A percentile compares a stretch with the other conserved stretches of the same genome.
These are phyloP conservation scores for Drosophila conformis DNA, from an alignment of 2,888 invertebrate species.

Conservation along the genomic window DNA sequence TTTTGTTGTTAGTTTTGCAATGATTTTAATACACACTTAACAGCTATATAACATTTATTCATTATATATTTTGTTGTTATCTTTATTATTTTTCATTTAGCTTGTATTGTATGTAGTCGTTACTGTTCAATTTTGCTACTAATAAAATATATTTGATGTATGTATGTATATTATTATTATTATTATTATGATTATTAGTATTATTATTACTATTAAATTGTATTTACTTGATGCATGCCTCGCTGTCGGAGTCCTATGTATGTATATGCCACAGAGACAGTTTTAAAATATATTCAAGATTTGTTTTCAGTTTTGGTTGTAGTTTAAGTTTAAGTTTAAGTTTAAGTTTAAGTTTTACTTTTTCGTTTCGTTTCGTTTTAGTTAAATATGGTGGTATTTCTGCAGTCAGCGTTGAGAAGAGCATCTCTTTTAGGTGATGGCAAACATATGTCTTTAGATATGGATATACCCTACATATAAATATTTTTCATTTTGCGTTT, in stretches of 20 bases:
- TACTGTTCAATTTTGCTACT: constrained; percentile 75
- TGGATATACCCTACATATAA: constrained; percentile 32
- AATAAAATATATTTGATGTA: constrained; percentile 78
- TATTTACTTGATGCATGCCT: constrained; percentile 43
- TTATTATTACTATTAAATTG: constrained; percentile 51
- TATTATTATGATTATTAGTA: constrained; percentile 34
- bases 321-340: constrained; percentile 32
- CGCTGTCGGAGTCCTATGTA: constrained; percentile 44
- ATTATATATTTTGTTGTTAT: constrained; percentile 27
- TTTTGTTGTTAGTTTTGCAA: constrained; percentile 45
- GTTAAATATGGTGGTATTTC: constrained; percentile 81
- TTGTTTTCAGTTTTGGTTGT: constrained; percentile 25
- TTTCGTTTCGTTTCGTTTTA: constrained; percentile 43
- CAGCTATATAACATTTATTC: constrained; percentile 69
- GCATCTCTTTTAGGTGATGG: constrained; percentile 78
- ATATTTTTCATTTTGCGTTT: constrained; percentile 29
- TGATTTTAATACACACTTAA: constrained; percentile 73
- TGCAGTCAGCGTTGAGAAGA: constrained; percentile 84
- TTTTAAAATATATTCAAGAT: constrained; percentile 65
- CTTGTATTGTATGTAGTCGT: constrained; percentile 48
- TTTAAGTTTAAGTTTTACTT: constrained; percentile 39
- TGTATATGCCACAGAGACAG: constrained; percentile 44
- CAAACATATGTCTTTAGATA: constrained; percentile 61
- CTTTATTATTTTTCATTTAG: constrained; percentile 35
- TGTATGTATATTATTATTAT: constrained; percentile 53